A percentile compares a stretch with the other conserved stretches of the same genome.
Conservation (phyloP, 2,888 invertebrate genomes). For the Cerastis rubricosa region DNA sequence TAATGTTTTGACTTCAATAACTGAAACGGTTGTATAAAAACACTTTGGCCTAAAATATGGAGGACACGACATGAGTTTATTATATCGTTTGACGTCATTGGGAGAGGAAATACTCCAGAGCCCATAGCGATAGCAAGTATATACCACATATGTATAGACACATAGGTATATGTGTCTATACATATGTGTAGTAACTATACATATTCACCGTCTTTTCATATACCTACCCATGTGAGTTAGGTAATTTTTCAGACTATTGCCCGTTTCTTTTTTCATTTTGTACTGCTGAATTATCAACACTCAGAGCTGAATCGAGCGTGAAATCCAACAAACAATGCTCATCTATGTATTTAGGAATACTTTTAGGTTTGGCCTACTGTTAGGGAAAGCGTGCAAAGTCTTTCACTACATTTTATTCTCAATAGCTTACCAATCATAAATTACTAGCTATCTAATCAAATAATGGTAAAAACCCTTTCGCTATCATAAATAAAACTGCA, state of each 20-base stretch:
- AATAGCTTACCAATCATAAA: neutral
- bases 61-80: neutral
- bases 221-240: too few species aligned
- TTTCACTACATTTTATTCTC: neutral
- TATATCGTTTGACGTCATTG: constrained; percentile 44
- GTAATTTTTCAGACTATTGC: neutral
- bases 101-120: constrained; percentile 36
- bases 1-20: constrained; percentile 6
- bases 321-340: neutral
- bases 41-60: constrained; percentile 6
- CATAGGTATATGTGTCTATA: constrained; percentile 1
- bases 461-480: neutral
- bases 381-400: neutral
- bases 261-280: neutral
- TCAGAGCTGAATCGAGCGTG: neutral
- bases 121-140: constrained; percentile 20
- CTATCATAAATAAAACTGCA: neutral
- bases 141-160: too few species aligned
- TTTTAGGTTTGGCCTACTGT: neutral
- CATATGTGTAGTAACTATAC: neutral
- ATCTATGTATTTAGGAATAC: neutral
- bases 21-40: constrained; percentile 18
- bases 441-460: neutral
- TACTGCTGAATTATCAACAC: neutral
- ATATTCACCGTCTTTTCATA: neutral